Evolutionary conservation across 2,888 invertebrate species (phyloP), one percentile per base, ranked within the genome.

Genomic region (Temnothorax rugatulus): DNA sequence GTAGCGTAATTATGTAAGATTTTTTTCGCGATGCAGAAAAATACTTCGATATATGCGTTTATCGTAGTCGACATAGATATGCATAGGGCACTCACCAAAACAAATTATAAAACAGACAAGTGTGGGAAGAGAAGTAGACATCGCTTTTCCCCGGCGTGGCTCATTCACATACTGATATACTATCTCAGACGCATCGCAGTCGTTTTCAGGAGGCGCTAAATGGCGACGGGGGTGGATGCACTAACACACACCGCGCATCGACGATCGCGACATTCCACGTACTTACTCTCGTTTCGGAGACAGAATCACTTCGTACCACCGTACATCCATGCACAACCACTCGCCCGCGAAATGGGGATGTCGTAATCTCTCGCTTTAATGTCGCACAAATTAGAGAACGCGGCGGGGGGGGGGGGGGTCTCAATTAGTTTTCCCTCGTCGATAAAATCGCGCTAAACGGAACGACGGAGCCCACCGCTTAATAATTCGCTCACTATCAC

Each of bases 51-150:
- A 68, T 13, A 29, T 15, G 4, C 9, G 7, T 54, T 18, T 18
- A 5, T 50, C 29, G 13, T 50, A 50, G 9, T n/a, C 21, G 11
- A 52, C 4, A 2, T 41, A 29, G 29, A 9, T 34, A 7, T 34
- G 34, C 1, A 9, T 1, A 21, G 7, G 15, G 64, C n/a, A 92
- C 94, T 93, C 86, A 94, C 94, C 94, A 93, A 94, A 94, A 94
- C 90, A 94, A 94, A 94, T 91, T 87, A 94, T 92, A 93, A 94
- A 92, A 91, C 90, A 93, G 91, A 93, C 85, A 89, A 94, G 89
- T 89, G 89, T 90, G 90, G 92, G 91, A 91, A 93, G 92, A 92
- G 91, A 91, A 91, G 94, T 92, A 93, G 94, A 93, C 94, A 94
- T 94, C 90, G 93, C 93, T 94, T 92, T 87, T 90, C 90, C 86